Evolutionary conservation across 2,888 invertebrate genomes (phyloP), one percentile per base, ranked within the genome.

Genomic region (Petrophora chlorosata): DNA sequence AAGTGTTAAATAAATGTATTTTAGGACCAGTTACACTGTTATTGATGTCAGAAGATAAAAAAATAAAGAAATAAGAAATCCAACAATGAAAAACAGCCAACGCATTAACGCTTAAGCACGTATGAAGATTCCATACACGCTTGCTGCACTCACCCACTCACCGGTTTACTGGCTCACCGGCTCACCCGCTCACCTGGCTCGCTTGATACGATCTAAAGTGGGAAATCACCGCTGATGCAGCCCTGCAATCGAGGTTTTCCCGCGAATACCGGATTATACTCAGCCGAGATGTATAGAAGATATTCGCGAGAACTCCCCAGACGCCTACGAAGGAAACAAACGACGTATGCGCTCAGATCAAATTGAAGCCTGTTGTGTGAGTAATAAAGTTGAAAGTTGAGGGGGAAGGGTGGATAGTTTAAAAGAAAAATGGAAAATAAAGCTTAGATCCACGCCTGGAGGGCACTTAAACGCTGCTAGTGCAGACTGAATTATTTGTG

Each of bases 401-500:
- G 26, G 3, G 30, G 2, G 5, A 1, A 0, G 5, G 5, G 7
- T 40, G 5, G 16, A 45, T 48, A 46, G 50, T 61, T 55, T 47
- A 44, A 49, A 53, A 60, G 41, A 48, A 58, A 61, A 64, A 56
- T 63, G 47, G 51, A 58, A 59, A 58, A 63, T 58, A 61, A 62
- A 61, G 65, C 60, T 70, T 58, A 66, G 55, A 58, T 53, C 49
- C 52, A 32, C 59, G 53, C 55, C 59, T 60, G 55, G 60, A 61
- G 65, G 66, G 74, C 73, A 74, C 70, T 74, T 72, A 74, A 64
- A 59, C 59, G 63, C 61, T 58, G 66, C 68, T 53, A 63, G 67
- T 65, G 60, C 60, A 45, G 39, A 41, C 55, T 73, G 67, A 70
- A 69, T 73, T 70, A 73, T 73, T 70, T 54, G 70, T 46, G 55